A percentile compares a stretch with the other conserved stretches of the same genome.
Evolutionary conservation across 2,888 invertebrate genomes (phyloP).

Genomic region (Eretmocerus hayati): DNA sequence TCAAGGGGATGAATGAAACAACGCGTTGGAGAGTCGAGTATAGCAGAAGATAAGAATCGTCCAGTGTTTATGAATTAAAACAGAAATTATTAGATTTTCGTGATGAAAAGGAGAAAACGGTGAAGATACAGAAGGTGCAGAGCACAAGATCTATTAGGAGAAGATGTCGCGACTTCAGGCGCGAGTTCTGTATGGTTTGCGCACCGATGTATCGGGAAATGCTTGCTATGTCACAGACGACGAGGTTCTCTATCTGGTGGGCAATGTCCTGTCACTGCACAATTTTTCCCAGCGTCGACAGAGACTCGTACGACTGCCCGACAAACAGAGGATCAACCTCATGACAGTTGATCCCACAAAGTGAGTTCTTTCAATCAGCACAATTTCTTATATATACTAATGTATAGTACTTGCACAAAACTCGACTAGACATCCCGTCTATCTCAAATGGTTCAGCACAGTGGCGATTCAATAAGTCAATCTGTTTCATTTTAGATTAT

Average conservation of each 20-base stretch:
- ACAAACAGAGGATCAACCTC: slow-evolving; percentile 60
- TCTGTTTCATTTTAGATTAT: too few species aligned
- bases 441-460: too few species aligned
- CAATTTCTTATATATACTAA: background rate
- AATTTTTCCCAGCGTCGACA: slow-evolving; percentile 67
- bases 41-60: too few species aligned
- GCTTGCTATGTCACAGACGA: slow-evolving; percentile 66
- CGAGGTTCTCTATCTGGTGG: slow-evolving; percentile 74
- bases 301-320: slow-evolving; percentile 62
- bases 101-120: too few species aligned
- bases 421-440: too few species aligned
- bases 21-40: too few species aligned
- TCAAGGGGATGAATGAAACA: slow-evolving; percentile 19
- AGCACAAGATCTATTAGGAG: too few species aligned
- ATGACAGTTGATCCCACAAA: slow-evolving; percentile 61
- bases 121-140: too few species aligned
- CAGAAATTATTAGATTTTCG: too few species aligned
- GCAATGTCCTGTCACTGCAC: slow-evolving; percentile 68
- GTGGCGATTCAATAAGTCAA: too few species aligned
- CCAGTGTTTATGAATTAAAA: too few species aligned
- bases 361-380: slow-evolving; percentile 53
- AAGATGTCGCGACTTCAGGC: slow-evolving; percentile 50
- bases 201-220: slow-evolving; percentile 61
- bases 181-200: slow-evolving; percentile 58
- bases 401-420: too few species aligned